Conservation (phyloP, 2,888 invertebrate species). For the Tachystola acroxantha region DNA sequence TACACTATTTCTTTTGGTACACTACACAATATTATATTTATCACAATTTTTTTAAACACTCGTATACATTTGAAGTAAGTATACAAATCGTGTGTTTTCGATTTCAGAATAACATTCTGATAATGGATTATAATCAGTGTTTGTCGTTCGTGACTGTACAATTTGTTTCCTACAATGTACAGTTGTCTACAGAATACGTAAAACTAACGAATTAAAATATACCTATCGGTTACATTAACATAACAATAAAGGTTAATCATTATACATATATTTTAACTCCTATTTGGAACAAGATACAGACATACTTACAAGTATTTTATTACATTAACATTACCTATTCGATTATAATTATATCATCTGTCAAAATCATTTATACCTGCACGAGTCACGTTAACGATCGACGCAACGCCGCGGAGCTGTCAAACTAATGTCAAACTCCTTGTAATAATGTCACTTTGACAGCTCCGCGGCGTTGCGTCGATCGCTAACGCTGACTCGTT, state of each 20-base stretch:
- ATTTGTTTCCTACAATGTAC: neutral
- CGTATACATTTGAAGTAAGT: neutral
- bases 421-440: too few relatives aligned
- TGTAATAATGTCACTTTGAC: too few relatives aligned
- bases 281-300: too few relatives aligned
- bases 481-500: too few relatives aligned
- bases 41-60: neutral
- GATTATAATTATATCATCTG: neutral
- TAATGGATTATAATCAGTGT: neutral
- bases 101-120: neutral
- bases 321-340: too few relatives aligned
- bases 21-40: neutral
- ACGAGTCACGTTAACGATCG: too few relatives aligned
- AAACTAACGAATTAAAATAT: neutral
- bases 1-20: slow-evolving; percentile 2
- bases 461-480: too few relatives aligned
- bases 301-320: too few relatives aligned
- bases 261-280: too few relatives aligned
- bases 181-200: neutral
- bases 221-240: too few relatives aligned
- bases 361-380: neutral
- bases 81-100: neutral
- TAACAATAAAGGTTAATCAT: too few relatives aligned
- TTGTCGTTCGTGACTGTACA: slow-evolving; percentile 3
- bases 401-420: too few relatives aligned